Conservation (phyloP, 2,797 vertebrate genomes). For the Xerus rutilus region DNA sequence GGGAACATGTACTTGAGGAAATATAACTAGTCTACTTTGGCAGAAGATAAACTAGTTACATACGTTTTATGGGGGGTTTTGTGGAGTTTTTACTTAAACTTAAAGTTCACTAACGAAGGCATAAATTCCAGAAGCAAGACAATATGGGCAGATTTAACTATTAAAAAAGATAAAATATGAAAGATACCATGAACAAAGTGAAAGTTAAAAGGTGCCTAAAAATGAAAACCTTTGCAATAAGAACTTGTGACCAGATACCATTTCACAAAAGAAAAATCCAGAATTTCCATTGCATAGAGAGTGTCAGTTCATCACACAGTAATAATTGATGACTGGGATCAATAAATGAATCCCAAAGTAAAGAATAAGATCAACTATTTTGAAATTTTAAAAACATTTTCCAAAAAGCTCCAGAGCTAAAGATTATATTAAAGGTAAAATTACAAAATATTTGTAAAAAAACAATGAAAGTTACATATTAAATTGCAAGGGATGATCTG, state of each 20-base stretch:
- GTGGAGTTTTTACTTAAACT: background rate
- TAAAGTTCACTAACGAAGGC: background rate
- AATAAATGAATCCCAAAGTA: background rate
- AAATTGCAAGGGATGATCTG: background rate
- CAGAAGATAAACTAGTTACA: background rate
- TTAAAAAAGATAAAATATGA: background rate
- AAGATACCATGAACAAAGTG: background rate
- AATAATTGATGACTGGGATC: background rate
- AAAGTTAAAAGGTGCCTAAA: background rate
- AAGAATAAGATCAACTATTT: background rate
- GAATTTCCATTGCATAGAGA: background rate
- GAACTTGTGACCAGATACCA: background rate
- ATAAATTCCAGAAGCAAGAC: background rate
- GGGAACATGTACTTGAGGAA: background rate
- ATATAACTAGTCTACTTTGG: background rate
- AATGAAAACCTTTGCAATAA: background rate
- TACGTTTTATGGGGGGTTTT: background rate
- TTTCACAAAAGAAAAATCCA: background rate
- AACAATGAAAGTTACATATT: background rate
- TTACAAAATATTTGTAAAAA: slow-evolving; percentile 2
- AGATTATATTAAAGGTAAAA: background rate
- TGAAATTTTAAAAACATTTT: background rate
- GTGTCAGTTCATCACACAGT: background rate
- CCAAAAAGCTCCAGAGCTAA: background rate
- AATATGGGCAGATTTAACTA: background rate